These are phyloP conservation scores for Cancer borealis DNA, from an alignment of 2,888 invertebrate species.

Conservation along the genomic window DNA sequence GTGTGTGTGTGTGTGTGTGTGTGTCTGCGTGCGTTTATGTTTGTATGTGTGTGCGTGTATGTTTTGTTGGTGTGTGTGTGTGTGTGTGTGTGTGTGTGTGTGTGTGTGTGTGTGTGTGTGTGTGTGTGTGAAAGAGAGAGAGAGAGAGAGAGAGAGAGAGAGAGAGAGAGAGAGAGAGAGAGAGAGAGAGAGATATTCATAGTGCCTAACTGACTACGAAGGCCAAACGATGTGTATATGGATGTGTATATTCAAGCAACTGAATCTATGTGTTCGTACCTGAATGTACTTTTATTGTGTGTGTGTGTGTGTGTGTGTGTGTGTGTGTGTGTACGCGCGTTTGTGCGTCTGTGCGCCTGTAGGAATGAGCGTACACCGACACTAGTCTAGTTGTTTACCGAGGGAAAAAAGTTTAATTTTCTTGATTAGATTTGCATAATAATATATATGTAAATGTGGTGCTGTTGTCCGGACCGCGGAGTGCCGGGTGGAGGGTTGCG, in stretches of 20 bases:
- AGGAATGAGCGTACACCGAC: conserved; percentile 9
- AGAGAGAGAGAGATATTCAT: not conserved
- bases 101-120: no score
- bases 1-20: no score
- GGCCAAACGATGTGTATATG: not conserved
- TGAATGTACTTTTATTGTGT: not conserved
- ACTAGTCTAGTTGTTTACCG: conserved; percentile 39
- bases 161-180: no score
- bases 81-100: no score
- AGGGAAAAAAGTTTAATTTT: conserved; percentile 41
- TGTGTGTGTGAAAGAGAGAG: no score
- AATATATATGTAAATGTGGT: conserved; percentile 39
- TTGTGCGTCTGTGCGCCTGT: not conserved
- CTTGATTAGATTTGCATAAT: conserved; percentile 43
- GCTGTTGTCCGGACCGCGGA: conserved; percentile 25
- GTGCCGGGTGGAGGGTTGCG: not conserved
- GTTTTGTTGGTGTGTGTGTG: no score
- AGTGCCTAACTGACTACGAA: not conserved
- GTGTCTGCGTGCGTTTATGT: no score
- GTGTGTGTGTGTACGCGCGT: not conserved
- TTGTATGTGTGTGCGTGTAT: no score
- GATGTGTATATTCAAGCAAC: not conserved
- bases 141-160: no score
- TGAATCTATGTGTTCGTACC: not conserved
- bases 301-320: not conserved